Conservation (phyloP, 1,140 invertebrate genomes). For the Kradibia gibbosae region DNA sequence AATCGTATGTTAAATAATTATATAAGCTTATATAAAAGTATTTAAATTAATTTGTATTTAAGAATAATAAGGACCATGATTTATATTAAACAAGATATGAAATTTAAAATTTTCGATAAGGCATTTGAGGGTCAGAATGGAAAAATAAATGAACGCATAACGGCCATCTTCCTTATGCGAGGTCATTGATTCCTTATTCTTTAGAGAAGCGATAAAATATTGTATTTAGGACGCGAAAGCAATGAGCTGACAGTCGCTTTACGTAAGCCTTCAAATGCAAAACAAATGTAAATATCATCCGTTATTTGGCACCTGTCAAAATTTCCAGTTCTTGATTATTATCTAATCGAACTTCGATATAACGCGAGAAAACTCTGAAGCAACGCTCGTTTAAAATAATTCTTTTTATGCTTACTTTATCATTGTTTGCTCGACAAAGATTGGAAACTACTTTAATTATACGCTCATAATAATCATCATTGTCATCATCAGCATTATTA, state of each 20-base stretch:
- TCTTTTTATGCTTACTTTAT: neutral
- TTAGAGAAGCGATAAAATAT: constrained; percentile 16
- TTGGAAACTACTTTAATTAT: constrained; percentile 28
- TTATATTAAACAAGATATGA: neutral
- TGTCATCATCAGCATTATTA: neutral
- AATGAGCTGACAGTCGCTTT: neutral
- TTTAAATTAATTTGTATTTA: neutral
- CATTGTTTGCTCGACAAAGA: neutral
- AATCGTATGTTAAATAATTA: neutral
- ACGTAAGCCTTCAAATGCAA: constrained; percentile 5
- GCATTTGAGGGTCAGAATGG: neutral
- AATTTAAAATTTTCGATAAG: constrained; percentile 22
- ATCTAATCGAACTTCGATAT: constrained; percentile 20
- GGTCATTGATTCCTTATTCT: constrained; percentile 21
- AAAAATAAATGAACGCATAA: constrained; percentile 16
- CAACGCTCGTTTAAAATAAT: constrained; percentile 16
- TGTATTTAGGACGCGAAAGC: constrained; percentile 19
- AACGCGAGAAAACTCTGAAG: constrained; percentile 31
- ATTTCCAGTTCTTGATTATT: constrained; percentile 30
- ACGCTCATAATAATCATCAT: neutral
- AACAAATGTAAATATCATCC: neutral
- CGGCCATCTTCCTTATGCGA: neutral
- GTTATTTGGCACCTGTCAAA: neutral
- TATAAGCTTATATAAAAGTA: neutral
- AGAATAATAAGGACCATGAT: neutral